A percentile compares a stretch with the other conserved stretches of the same genome.
phyloP scores from a whole-genome alignment of 1,140 invertebrate species.

The Rhyacophila brunnea region DNA sequence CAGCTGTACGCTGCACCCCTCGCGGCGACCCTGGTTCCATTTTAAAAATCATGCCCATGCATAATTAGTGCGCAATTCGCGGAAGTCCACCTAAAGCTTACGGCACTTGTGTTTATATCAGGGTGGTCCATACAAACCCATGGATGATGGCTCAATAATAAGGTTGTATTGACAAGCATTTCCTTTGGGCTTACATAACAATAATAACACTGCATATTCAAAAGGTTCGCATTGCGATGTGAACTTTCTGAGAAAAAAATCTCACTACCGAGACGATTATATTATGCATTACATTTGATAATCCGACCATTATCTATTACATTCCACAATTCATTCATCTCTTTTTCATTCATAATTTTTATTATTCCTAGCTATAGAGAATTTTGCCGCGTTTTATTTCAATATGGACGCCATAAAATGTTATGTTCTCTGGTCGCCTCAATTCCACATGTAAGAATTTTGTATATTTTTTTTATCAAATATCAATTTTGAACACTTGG shows the following conservation, averaged over 20 bases:
- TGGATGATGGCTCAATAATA: constrained; percentile 26
- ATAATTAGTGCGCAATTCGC: no score
- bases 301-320: constrained; percentile 13
- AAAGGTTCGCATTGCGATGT: constrained; percentile 19
- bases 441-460: no score
- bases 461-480: no score
- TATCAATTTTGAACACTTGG: no score
- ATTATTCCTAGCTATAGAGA: constrained; percentile 10
- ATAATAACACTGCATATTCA: constrained; percentile 4
- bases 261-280: not conserved
- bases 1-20: no score
- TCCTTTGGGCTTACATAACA: constrained; percentile 19
- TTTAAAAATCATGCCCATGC: no score
- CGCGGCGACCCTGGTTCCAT: no score
- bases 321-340: constrained; percentile 15
- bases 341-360: constrained; percentile 20
- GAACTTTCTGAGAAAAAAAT: constrained; percentile 16
- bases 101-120: not conserved
- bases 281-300: constrained; percentile 1
- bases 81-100: no score
- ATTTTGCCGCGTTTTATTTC: constrained; percentile 18
- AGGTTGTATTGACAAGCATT: constrained; percentile 30
- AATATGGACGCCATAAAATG: constrained; percentile 13
- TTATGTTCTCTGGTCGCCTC: no score
- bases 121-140: constrained; percentile 20